These are phyloP conservation scores for Amphibalanus amphitrite DNA, from an alignment of 1,140 invertebrate species.

Conservation along the genomic window DNA sequence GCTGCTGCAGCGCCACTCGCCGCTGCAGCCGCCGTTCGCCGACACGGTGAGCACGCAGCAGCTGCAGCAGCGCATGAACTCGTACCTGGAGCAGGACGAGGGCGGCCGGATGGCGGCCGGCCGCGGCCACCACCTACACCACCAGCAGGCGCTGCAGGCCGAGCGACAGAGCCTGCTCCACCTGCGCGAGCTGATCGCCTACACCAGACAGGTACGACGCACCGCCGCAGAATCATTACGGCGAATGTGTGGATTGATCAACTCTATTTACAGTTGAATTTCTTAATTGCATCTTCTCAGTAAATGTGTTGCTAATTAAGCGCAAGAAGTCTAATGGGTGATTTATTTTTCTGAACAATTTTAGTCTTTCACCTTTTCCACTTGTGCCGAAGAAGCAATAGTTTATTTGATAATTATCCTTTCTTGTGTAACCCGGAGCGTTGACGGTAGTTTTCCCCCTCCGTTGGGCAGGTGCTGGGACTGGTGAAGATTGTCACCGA, in stretches of 20 bases:
- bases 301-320: too few species aligned
- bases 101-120: slow-evolving; percentile 6
- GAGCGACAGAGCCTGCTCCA: slow-evolving; percentile 58
- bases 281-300: too few species aligned
- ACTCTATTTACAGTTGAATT: too few species aligned
- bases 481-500: slow-evolving; percentile 87
- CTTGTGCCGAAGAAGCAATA: too few species aligned
- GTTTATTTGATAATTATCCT: too few species aligned
- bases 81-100: slow-evolving; percentile 1
- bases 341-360: too few species aligned
- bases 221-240: too few species aligned
- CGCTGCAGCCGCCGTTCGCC: background rate
- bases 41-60: slow-evolving; percentile 3
- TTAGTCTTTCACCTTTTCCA: too few species aligned
- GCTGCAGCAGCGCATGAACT: slow-evolving; percentile 3
- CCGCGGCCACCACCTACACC: slow-evolving; percentile 10
- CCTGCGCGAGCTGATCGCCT: slow-evolving; percentile 53
- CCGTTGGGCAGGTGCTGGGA: slow-evolving; percentile 78
- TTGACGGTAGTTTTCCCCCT: too few species aligned
- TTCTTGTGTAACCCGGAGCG: too few species aligned
- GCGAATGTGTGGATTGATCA: too few species aligned
- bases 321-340: too few species aligned
- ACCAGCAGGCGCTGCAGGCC: slow-evolving; percentile 31
- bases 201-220: slow-evolving; percentile 21
- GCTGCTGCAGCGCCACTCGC: slow-evolving; percentile 10